Base-by-base conservation (phyloP, 2,797 vertebrate genomes). In the Myotis myotis region DNA sequence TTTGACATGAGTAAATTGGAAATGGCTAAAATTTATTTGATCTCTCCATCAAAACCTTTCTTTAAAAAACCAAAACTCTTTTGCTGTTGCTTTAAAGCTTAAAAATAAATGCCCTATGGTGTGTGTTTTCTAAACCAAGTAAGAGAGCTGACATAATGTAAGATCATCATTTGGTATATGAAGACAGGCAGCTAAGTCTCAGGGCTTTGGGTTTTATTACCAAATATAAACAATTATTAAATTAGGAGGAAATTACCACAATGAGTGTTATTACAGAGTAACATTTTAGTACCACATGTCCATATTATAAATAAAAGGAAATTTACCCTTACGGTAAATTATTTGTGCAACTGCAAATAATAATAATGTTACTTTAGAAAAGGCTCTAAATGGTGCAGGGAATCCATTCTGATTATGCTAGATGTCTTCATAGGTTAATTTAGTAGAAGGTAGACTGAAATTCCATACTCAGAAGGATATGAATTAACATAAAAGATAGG, bases 371-470 rank as follows among this genome's bases (percentile, higher is more conserved):
- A 92, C 68, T 95, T 95, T 71, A 79, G 33, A 94, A 93, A 89
- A 72, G n/a, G 4, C 91, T 84, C 76, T 84, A 81, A 84, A 81
- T 79, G 60, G 64, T 44, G 68, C 2, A 6, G 28, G 30, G n/a
- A 22, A 80, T 82, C 55, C 82, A 87, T 96, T 97, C 96, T 97
- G 97, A 98, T 97, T 97, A 98, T 97, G 97, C 95, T 95, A 97
- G 97, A 96, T 98, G 95, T 89, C 97, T 97, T 97, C 95, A 83
- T 49, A 95, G 79, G 15, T 91, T 92, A 92, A 96, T 95, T 96
- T 95, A 96, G 85, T 78, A 98, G 92, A 70, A 97, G 83, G 16
- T 64, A 88, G 92, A 78, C 94, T 97, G 76, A 97, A 97, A 98
- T 96, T 95, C 70, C 93, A 97, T 78, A 89, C 74, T 92, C 94